Evolutionary conservation across 2,888 invertebrate genomes (phyloP), one percentile per base, ranked within the genome.

Genomic region (Clusia tigrina): DNA sequence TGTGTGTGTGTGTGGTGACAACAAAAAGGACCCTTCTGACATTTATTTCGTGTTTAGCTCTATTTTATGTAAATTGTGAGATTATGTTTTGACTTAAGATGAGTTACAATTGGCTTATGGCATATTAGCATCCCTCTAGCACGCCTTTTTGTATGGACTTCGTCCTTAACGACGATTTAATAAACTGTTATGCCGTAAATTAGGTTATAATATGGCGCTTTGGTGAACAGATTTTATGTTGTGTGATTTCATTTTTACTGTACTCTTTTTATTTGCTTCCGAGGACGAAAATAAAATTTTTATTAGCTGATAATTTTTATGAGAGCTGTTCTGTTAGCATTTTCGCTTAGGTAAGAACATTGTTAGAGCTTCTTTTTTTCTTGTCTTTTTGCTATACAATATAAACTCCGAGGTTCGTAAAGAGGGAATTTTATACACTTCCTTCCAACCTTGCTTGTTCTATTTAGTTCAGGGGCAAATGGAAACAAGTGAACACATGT

Each of bases 61-160:
- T 61, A 64, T 73, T 70, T 78, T 75, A 78, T 78, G 77, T 77
- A 78, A 78, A 78, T 78, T 77, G 68, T 69, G 20, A 66, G 74
- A 78, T 78, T 77, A 77, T 70, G 62, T 70, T 73, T 70, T 71
- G 77, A 77, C 74, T 78, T 73, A 66, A 66, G 64, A 66, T 71
- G 70, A 70, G 71, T 72, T 71, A 70, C 65, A 69, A 71, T 72
- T 67, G 68, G 65, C 67, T 69, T 71, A 69, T 54, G 55, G 64
- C 68, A 66, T 67, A 65, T 67, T 63, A 64, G 53, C 52, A 54
- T 58, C n/a, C 62, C 53, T 64, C 52, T 51, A 56, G 51, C 48
- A 37, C 52, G 46, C 46, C 20, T 58, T 54, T 10, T 52, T n/a
- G 32, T 51, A 24, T 55, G 37, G 46, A 17, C 42, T 22, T 23